A percentile compares a stretch with the other conserved stretches of the same genome.
Conservation (phyloP, 2,797 vertebrate genomes). For the Phaenicophaeus curvirostris region DNA sequence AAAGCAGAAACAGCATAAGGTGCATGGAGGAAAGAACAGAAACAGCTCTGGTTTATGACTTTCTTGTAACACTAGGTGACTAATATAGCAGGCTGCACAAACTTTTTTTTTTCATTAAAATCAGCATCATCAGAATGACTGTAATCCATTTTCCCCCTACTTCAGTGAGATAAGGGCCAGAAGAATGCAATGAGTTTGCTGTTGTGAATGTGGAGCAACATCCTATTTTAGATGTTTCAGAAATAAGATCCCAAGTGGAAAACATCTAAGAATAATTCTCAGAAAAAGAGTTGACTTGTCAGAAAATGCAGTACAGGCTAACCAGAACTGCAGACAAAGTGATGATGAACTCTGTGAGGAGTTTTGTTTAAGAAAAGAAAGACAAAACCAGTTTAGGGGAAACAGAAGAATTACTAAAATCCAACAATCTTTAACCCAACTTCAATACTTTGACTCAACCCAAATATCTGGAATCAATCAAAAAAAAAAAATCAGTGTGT, state of each 20-base stretch:
- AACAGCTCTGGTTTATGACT: background rate
- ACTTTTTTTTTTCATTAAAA: background rate
- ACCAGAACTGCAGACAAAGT: background rate
- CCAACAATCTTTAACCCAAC: background rate
- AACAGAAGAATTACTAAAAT: background rate
- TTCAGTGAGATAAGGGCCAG: background rate
- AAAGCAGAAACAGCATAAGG: background rate
- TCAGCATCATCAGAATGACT: background rate
- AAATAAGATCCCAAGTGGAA: constrained; percentile 17
- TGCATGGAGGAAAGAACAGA: background rate
- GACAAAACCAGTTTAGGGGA: background rate
- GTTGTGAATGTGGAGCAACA: background rate
- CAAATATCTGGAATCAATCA: background rate
- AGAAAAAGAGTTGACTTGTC: background rate
- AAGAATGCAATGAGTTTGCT: background rate
- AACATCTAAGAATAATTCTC: background rate
- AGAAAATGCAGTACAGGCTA: background rate
- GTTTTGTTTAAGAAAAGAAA: background rate
- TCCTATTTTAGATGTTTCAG: background rate
- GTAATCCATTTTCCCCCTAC: background rate
- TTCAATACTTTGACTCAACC: background rate
- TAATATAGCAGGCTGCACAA: background rate
- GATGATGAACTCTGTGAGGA: background rate
- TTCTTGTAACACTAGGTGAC: background rate
- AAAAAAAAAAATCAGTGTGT: background rate